Percentiles rank a stretch among this genome's conserved stretches.
Evolutionary conservation across 2,113 vertebrate species (phyloP).

Genomic region (Salvator merianae): DNA sequence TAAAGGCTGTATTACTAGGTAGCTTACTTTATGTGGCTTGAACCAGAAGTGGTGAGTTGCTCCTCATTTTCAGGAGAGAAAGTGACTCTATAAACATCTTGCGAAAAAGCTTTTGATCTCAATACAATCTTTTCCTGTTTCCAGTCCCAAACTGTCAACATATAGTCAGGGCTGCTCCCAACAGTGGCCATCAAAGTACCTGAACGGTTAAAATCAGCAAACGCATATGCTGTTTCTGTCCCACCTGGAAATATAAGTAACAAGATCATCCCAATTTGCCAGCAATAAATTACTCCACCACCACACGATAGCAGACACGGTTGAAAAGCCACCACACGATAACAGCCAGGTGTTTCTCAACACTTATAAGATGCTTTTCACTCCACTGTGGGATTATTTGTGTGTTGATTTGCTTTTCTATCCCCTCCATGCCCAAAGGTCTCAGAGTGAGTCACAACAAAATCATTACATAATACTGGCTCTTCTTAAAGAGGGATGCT

Average conservation of each 20-base stretch:
- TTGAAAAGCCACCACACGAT: too few species aligned
- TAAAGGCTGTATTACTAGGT: not conserved
- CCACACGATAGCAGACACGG: too few species aligned
- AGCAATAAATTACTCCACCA: not conserved
- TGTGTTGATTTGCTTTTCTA: too few species aligned
- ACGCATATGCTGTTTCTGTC: slow-evolving; percentile 81
- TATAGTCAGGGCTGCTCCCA: slow-evolving; percentile 85
- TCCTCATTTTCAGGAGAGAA: slow-evolving; percentile 87
- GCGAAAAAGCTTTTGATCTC: slow-evolving; percentile 87
- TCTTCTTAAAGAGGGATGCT: too few species aligned
- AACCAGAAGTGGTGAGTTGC: slow-evolving; percentile 87
- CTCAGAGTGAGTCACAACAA: too few species aligned
- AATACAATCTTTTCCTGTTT: slow-evolving; percentile 83
- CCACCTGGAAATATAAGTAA: slow-evolving; percentile 78
- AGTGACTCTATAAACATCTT: slow-evolving; percentile 88
- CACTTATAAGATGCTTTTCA: too few species aligned
- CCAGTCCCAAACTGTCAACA: slow-evolving; percentile 93
- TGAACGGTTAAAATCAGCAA: slow-evolving; percentile 81
- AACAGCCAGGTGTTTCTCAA: too few species aligned
- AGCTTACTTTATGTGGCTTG: slow-evolving; percentile 90
- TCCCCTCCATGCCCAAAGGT: too few species aligned
- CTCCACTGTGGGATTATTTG: too few species aligned
- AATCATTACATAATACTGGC: too few species aligned
- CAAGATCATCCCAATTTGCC: not conserved
- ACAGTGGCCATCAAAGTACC: slow-evolving; percentile 88